Evolutionary conservation across 1,140 invertebrate species (phyloP).

Genomic region (Whitmania pigra): DNA sequence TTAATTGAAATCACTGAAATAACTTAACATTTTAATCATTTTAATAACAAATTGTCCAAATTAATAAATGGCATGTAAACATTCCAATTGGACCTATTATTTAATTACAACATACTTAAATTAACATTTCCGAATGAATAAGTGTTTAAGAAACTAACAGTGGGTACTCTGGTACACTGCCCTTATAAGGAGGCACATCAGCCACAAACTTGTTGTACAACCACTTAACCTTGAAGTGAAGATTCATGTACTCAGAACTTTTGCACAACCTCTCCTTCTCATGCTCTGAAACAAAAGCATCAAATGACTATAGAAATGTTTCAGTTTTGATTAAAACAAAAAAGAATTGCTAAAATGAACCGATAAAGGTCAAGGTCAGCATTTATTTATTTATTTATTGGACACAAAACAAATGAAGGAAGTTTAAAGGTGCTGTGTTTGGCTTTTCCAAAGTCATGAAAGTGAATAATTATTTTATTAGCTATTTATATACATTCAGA

Average conservation of each 20-base stretch:
- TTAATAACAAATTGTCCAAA: too few relatives aligned
- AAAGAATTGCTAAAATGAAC: neutral
- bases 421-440: neutral
- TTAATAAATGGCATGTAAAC: too few relatives aligned
- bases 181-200: constrained; percentile 89
- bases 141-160: constrained; percentile 48
- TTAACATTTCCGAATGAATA: neutral
- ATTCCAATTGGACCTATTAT: too few relatives aligned
- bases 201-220: constrained; percentile 91
- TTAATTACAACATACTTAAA: too few relatives aligned
- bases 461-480: too few relatives aligned
- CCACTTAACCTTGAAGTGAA: constrained; percentile 99
- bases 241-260: constrained; percentile 97
- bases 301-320: constrained; percentile 13
- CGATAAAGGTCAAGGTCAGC: neutral
- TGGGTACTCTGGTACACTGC: constrained; percentile 83
- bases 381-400: too few relatives aligned
- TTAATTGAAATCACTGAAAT: constrained; percentile 24
- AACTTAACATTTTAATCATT: too few relatives aligned
- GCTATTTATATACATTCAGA: too few relatives aligned
- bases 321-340: constrained; percentile 15
- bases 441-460: too few relatives aligned
- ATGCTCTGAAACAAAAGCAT: constrained; percentile 57
- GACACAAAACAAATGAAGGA: neutral
- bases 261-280: constrained; percentile 87